phyloP scores from a whole-genome alignment of 2,888 invertebrate genomes.

The Sipunculus nudus region DNA sequence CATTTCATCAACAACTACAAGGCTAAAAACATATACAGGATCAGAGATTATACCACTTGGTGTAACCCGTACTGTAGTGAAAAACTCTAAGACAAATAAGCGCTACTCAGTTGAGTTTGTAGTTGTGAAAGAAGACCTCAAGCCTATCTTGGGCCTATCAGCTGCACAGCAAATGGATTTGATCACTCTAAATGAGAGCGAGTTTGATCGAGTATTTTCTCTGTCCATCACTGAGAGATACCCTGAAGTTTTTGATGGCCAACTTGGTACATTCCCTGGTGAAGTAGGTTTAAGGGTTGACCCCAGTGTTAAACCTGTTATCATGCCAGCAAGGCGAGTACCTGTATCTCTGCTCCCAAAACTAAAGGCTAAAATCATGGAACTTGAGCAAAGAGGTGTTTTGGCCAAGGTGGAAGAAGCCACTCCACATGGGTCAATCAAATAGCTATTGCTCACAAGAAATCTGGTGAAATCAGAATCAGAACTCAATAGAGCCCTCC shows the following conservation, averaged over 20 bases:
- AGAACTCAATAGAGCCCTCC: conserved; percentile 33
- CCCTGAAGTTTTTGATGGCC: conserved; percentile 7
- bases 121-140: conserved; percentile 12
- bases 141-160: conserved; percentile 10
- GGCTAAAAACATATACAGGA: conserved; percentile 4
- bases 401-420: conserved; percentile 29
- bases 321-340: conserved; percentile 15
- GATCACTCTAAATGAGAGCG: conserved; percentile 14
- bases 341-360: conserved; percentile 10
- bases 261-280: conserved; percentile 4
- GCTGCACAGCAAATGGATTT: conserved; percentile 15
- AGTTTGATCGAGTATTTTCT: conserved; percentile 6
- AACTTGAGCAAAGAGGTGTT: conserved; percentile 16
- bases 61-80: not conserved
- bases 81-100: conserved; percentile 15
- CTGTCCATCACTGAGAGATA: conserved; percentile 6
- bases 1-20: not conserved
- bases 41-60: conserved; percentile 1
- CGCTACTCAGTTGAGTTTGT: conserved; percentile 24
- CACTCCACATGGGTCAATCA: conserved; percentile 38
- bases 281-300: conserved; percentile 3
- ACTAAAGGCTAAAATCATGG: conserved; percentile 28
- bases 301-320: conserved; percentile 7
- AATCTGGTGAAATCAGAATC: conserved; percentile 30
- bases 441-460: conserved; percentile 30